Percentiles rank a stretch among this genome's conserved stretches.
phyloP scores from a whole-genome alignment of 2,888 invertebrate species.

The Eupithecia exiguata region DNA sequence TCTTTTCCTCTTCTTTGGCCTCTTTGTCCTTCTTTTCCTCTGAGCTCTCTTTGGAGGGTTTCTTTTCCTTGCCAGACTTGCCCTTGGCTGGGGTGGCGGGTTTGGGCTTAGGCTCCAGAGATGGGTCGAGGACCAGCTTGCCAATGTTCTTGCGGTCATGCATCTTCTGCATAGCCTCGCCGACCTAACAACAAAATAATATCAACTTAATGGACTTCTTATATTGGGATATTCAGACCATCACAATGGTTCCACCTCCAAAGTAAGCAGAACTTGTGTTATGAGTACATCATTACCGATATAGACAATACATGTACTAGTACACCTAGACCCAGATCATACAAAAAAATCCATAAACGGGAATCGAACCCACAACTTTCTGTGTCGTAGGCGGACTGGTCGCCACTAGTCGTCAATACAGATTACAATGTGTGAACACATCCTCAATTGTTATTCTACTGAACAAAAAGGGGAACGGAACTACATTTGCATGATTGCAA shows the following conservation, averaged over 20 bases:
- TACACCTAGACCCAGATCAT: no score
- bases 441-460: conserved; percentile 6
- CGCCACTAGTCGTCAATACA: neutral
- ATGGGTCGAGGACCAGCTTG: conserved; percentile 92
- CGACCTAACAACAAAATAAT: conserved; percentile 80
- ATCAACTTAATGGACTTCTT: neutral
- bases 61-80: conserved; percentile 88
- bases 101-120: conserved; percentile 90
- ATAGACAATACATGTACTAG: no score
- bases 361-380: neutral
- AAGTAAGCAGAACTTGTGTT: no score
- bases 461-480: conserved; percentile 3
- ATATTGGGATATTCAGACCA: neutral
- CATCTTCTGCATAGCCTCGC: conserved; percentile 96
- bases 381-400: neutral
- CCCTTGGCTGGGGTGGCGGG: conserved; percentile 91
- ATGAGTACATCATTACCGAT: no score
- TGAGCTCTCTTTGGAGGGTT: conserved; percentile 85
- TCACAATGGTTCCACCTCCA: neutral
- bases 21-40: conserved; percentile 87
- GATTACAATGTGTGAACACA: neutral
- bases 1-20: conserved; percentile 82
- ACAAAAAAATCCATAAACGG: neutral
- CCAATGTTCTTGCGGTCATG: conserved; percentile 96
- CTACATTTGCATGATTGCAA: conserved; percentile 17